A percentile compares a stretch with the other conserved stretches of the same genome.
Conservation (phyloP, 2,888 invertebrate species). For the Acleris sparsana region DNA sequence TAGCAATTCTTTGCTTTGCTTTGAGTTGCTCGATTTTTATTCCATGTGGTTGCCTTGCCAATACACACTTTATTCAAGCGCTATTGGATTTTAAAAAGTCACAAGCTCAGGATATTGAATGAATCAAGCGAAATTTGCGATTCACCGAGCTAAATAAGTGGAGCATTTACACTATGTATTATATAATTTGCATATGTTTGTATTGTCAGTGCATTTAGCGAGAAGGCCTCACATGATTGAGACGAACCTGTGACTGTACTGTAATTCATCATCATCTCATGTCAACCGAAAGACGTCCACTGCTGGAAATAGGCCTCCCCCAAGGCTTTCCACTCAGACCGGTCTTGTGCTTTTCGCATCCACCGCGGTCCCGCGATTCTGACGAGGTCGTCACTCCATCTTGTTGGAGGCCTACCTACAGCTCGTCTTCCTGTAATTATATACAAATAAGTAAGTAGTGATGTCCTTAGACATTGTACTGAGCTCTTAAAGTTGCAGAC, state of each 20-base stretch:
- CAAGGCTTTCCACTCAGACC: too few relatives aligned
- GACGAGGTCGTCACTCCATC: too few relatives aligned
- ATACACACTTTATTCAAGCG: neutral
- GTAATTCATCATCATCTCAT: too few relatives aligned
- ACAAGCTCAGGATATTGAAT: neutral
- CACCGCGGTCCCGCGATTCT: too few relatives aligned
- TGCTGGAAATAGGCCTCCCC: too few relatives aligned
- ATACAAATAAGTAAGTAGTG: too few relatives aligned
- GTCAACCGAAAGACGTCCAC: too few relatives aligned
- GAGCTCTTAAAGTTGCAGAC: neutral
- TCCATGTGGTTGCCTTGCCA: neutral
- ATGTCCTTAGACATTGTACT: neutral
- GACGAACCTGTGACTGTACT: neutral
- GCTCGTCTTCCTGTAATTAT: too few relatives aligned
- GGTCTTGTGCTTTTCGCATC: too few relatives aligned
- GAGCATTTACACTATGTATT: conserved; percentile 5
- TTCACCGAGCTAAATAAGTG: neutral
- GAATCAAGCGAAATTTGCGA: neutral
- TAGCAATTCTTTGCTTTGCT: conserved; percentile 3
- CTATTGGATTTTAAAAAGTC: neutral
- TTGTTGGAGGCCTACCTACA: too few relatives aligned
- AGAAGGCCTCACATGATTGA: conserved; percentile 8
- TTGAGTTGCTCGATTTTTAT: conserved; percentile 6
- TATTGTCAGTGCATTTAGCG: conserved; percentile 8
- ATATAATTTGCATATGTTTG: conserved; percentile 18